phyloP scores from a whole-genome alignment of 2,113 vertebrate species.

The Scatophagus argus region DNA sequence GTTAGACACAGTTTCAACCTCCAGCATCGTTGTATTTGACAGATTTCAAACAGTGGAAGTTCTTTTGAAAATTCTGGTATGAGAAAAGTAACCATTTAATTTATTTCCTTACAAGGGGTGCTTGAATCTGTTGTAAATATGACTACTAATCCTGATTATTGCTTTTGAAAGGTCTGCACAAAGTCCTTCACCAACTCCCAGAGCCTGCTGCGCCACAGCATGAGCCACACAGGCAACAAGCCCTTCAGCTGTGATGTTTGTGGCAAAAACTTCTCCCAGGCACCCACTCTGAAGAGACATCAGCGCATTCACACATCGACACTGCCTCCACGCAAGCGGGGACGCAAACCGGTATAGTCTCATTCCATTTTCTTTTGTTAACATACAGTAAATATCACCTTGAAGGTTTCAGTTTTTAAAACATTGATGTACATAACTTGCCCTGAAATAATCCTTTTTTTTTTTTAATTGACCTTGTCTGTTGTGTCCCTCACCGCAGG shows the following conservation, averaged over 20 bases:
- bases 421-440: not conserved
- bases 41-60: conserved; percentile 16
- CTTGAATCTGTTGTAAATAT: conserved; percentile 1
- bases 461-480: conserved; percentile 14
- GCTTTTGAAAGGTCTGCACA: conserved; percentile 82
- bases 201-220: conserved; percentile 91
- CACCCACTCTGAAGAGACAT: conserved; percentile 90
- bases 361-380: not conserved
- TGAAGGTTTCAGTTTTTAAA: not conserved
- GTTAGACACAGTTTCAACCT: conserved; percentile 20
- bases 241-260: conserved; percentile 88
- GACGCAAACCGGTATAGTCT: conserved; percentile 74
- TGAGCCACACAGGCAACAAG: conserved; percentile 87
- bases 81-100: conserved; percentile 7
- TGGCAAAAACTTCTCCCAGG: conserved; percentile 84
- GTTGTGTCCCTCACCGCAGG: conserved; percentile 47
- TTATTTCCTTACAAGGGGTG: not conserved
- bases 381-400: not conserved
- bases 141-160: conserved; percentile 27
- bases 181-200: conserved; percentile 92
- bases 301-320: conserved; percentile 82
- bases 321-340: conserved; percentile 70
- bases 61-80: conserved; percentile 6
- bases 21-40: conserved; percentile 53
- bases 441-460: conserved; percentile 16